phyloP scores from a whole-genome alignment of 2,888 invertebrate species.

The Argyra leucocephala region DNA sequence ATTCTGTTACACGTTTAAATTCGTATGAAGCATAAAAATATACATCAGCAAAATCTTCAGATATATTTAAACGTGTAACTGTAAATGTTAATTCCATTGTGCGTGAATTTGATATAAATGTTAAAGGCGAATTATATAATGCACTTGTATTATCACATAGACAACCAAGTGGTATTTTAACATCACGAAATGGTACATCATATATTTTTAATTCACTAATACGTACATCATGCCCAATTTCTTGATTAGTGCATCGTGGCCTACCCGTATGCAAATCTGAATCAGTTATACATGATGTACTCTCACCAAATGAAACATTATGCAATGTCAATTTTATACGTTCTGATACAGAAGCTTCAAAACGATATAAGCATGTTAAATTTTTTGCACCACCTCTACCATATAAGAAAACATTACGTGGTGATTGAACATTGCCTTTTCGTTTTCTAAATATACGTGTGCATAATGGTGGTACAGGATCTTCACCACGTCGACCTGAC shows the following conservation, averaged over 20 bases:
- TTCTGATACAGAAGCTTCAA: constrained; percentile 58
- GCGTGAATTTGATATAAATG: constrained; percentile 56
- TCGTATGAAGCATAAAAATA: constrained; percentile 68
- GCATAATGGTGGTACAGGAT: constrained; percentile 47
- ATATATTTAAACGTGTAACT: constrained; percentile 61
- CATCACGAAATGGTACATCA: constrained; percentile 60
- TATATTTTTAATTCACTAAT: constrained; percentile 50
- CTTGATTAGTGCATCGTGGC: constrained; percentile 47
- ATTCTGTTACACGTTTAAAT: constrained; percentile 54
- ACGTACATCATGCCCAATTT: constrained; percentile 41
- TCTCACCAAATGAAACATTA: constrained; percentile 63
- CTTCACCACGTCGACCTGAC: constrained; percentile 44
- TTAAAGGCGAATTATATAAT: constrained; percentile 50
- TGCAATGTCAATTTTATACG: constrained; percentile 57
- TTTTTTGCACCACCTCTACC: constrained; percentile 72
- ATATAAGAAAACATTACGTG: constrained; percentile 68
- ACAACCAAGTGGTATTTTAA: constrained; percentile 62
- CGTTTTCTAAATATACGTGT: constrained; percentile 57
- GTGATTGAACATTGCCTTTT: constrained; percentile 55
- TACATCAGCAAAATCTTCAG: constrained; percentile 72
- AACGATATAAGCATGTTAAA: constrained; percentile 66
- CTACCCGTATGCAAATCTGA: constrained; percentile 63
- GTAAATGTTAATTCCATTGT: constrained; percentile 68
- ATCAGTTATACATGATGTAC: constrained; percentile 57
- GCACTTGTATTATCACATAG: constrained; percentile 65